Evolutionary conservation across 2,797 vertebrate genomes (phyloP), one percentile per base, ranked within the genome.

Genomic region (Acanthornis magna): DNA sequence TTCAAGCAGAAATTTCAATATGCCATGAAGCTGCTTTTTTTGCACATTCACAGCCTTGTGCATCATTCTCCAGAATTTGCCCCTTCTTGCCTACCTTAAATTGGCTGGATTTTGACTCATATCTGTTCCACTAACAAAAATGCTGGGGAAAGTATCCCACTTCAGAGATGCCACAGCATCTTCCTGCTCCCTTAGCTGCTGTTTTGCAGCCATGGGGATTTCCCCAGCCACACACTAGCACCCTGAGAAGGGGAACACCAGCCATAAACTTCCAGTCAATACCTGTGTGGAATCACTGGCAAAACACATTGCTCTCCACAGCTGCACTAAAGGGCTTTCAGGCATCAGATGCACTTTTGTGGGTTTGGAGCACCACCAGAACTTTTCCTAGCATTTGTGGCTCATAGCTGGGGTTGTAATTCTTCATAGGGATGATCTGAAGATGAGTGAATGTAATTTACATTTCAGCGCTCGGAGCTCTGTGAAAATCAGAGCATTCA

Each of bases 1-100:
- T 81, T 93, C 77, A 83, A 96, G 93, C 95, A 93, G 93, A 93
- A 94, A 90, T 65, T 79, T 65, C 60, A 70, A 43, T 54, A 3
- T n/a, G 40, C 45, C 0, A 0, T n/a, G 61, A 53, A 79, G 51
- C 73, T 75, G 60, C 48, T 60, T 76, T 75, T 75, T 86, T 88
- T 68, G 34, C 55, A 50, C 89, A 9, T 88, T 58, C 57, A 21
- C 34, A 67, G 43, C 40, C 73, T 73, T 30, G 3, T n/a, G 81
- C 36, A 45, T 65, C 36, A 0, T 38, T 68, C 50, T 30, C 62
- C 38, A 50, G 53, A 82, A 40, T 67, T 85, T 32, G 12, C 32
- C 80, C 54, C 43, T 66, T 88, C 92, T 61, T 63, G 47, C 70
- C 47, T 79, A 9, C 74, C 11, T 51, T 61, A 72, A 91, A 65